Percentiles rank a stretch among this genome's conserved stretches.
These are phyloP conservation scores for Ferdinandea cuprea DNA, from an alignment of 2,888 invertebrate species.

Conservation along the genomic window DNA sequence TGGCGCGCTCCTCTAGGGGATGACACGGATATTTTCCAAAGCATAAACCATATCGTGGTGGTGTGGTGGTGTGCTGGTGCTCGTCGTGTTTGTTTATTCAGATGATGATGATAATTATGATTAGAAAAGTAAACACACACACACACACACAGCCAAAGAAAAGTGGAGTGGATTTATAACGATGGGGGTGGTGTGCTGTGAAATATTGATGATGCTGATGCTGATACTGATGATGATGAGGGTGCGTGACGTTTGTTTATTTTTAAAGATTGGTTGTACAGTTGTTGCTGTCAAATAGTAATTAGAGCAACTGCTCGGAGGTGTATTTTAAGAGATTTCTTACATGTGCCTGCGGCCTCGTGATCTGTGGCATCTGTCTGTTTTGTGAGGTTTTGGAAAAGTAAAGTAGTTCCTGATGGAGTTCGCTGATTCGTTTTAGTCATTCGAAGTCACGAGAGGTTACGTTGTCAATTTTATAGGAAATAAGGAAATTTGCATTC, in stretches of 20 bases:
- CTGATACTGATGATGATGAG: slow-evolving; percentile 42
- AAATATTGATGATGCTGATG: slow-evolving; percentile 41
- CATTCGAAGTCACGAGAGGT: no score
- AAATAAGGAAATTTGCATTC: no score
- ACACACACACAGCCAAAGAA: background rate
- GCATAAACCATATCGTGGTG: background rate
- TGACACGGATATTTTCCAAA: slow-evolving; percentile 64
- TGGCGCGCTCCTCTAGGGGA: slow-evolving; percentile 63
- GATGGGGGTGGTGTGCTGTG: slow-evolving; percentile 17
- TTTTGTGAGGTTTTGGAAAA: background rate
- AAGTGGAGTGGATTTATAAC: slow-evolving; percentile 21
- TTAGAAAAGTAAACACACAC: slow-evolving; percentile 63
- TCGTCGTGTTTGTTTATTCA: slow-evolving; percentile 62
- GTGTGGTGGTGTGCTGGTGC: slow-evolving; percentile 45
- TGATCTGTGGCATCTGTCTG: background rate
- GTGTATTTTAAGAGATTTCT: slow-evolving; percentile 25
- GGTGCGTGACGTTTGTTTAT: slow-evolving; percentile 57
- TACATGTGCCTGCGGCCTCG: background rate
- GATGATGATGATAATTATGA: slow-evolving; percentile 70
- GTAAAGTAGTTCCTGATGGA: no score
- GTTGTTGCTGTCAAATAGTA: slow-evolving; percentile 65
- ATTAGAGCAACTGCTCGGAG: slow-evolving; percentile 52
- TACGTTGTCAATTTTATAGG: no score
- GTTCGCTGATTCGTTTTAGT: no score
- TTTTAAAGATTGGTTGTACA: slow-evolving; percentile 54